Base-by-base conservation (phyloP, 2,797 vertebrate species). In the Micrastur ruficollis region DNA sequence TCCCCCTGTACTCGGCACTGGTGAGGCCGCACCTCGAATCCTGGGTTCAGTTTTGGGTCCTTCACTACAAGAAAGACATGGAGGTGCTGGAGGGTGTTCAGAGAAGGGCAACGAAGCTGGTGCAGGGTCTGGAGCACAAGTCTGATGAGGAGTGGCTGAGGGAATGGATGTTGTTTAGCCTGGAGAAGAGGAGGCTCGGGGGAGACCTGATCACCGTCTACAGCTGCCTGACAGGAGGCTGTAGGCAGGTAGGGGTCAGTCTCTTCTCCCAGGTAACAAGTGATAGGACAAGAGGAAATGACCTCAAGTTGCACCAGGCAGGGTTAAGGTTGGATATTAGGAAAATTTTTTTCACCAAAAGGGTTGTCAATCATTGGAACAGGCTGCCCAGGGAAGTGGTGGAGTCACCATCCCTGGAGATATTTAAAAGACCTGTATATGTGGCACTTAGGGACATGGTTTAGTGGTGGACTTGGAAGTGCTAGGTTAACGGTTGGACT, bases 401-500 rank as follows among this genome's bases (percentile, higher is more conserved):
- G 8, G 58, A 66, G 21, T 55, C 62, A 56, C 12, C 50, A 46
- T 12, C 21, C n/a, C 21, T 16, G 10, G 32, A 50, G 40, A 15
- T 11, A 46, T 66, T 80, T 46, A 14, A 80, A 56, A 66, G 21
- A 31, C 0, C 0, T 12, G 21, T 16, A 56, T 16, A 12, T 8
- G 16, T 31, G 62, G 40, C 8, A 34, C 38, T 49, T 29, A 32
- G 40, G 49, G 32, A 59, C 55, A 29, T 8, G 32, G 12, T 18
- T 52, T 32, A 32, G 9, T 18, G 16, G 34, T 38, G 25, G 20
- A 47, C 55, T 7, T 73, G 38, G 31, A 49, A 73, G 10, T 0
- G 0, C 32, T 34, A 38, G 15, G 4, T 5, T 82, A 49, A 49
- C 0, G 0, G 12, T 8, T 59, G 34, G 34, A 40, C 44, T 50